Evolutionary conservation across 2,888 invertebrate genomes (phyloP).

Genomic region (Megalurothrips usitatus): DNA sequence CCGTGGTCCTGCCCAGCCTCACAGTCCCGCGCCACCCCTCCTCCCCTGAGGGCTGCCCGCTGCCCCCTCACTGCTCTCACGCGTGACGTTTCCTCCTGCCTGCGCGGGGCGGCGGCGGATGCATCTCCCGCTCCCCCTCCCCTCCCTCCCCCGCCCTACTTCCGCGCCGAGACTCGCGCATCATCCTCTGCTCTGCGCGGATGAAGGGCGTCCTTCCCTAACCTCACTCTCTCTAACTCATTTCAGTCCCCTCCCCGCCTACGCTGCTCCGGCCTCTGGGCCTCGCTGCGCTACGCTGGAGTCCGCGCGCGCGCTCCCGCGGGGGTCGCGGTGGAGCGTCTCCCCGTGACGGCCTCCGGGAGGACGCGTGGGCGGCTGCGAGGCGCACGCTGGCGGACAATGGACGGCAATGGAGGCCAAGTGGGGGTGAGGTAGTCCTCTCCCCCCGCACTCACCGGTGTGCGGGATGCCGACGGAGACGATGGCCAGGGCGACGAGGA

Average conservation of each 20-base stretch:
- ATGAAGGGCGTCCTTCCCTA: neutral
- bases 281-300: neutral
- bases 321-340: neutral
- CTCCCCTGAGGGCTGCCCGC: neutral
- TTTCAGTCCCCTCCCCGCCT: too few species aligned
- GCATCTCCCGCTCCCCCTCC: neutral
- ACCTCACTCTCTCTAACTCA: neutral
- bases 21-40: neutral
- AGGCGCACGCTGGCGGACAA: neutral
- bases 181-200: neutral
- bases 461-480: neutral
- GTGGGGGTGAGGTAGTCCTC: neutral
- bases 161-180: neutral
- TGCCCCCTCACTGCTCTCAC: neutral
- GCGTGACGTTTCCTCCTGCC: neutral
- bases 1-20: neutral
- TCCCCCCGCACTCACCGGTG: neutral
- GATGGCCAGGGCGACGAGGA: neutral
- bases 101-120: neutral
- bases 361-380: neutral
- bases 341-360: neutral
- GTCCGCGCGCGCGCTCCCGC: neutral
- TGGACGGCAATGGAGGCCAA: neutral
- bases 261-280: too few species aligned
- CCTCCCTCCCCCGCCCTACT: neutral